These are phyloP conservation scores for Lamprotornis superbus DNA, from an alignment of 2,113 vertebrate species.

Conservation along the genomic window DNA sequence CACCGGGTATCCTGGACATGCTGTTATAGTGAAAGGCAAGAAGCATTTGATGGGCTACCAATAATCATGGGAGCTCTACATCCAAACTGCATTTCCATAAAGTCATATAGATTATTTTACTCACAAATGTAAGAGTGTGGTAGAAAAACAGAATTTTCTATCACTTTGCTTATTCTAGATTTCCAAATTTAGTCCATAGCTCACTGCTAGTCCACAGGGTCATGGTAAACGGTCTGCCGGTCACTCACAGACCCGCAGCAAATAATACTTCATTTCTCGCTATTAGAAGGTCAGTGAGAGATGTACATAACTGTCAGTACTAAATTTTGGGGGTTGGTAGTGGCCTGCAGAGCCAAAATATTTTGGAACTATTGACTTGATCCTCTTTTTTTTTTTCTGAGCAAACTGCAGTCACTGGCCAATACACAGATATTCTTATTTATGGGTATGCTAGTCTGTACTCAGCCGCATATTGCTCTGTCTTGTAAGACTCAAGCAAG, in stretches of 20 bases:
- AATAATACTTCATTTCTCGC: background rate
- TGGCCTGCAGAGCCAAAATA: background rate
- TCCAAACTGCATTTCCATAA: background rate
- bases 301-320: background rate
- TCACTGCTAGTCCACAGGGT: background rate
- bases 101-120: background rate
- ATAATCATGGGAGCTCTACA: background rate
- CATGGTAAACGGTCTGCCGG: background rate
- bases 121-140: background rate
- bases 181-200: background rate
- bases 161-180: background rate
- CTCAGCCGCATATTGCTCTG: background rate
- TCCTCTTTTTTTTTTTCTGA: background rate
- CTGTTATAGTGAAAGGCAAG: background rate
- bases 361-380: background rate
- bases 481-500: background rate
- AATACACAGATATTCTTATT: background rate
- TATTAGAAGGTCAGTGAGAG: background rate
- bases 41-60: background rate
- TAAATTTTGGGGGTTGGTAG: background rate
- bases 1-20: fast-evolving
- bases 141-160: background rate
- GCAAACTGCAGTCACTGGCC: background rate
- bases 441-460: background rate
- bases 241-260: background rate